Evolutionary conservation across 2,797 vertebrate genomes (phyloP).

Genomic region (Hippocampus kuda): DNA sequence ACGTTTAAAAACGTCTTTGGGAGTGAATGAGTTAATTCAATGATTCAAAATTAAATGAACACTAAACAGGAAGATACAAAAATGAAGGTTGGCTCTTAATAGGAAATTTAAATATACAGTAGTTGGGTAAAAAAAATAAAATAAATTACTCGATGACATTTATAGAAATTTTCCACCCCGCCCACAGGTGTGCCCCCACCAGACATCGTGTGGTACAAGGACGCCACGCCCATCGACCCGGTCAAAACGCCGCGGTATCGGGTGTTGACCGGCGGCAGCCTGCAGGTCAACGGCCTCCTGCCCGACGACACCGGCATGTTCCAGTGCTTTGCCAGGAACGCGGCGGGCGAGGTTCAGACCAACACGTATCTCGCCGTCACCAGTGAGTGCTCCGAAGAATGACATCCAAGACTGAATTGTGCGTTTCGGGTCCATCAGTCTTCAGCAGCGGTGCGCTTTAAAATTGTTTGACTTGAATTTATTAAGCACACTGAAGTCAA

Average conservation of each 20-base stretch:
- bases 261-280: conserved; percentile 77
- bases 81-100: too few species aligned
- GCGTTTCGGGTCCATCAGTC: background rate
- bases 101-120: too few species aligned
- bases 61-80: too few species aligned
- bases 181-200: conserved; percentile 81
- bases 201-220: conserved; percentile 91
- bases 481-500: too few species aligned
- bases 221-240: conserved; percentile 73
- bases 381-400: conserved; percentile 66
- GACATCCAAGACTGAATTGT: background rate
- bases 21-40: too few species aligned
- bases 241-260: conserved; percentile 78
- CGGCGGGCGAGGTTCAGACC: conserved; percentile 87
- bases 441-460: too few species aligned
- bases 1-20: too few species aligned
- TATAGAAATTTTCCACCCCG: background rate
- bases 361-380: conserved; percentile 97
- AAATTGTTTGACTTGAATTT: too few species aligned
- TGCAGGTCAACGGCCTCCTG: conserved; percentile 88
- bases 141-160: background rate
- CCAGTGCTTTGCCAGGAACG: conserved; percentile 89
- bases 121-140: too few species aligned
- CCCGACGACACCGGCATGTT: conserved; percentile 96
- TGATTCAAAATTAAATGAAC: too few species aligned